Evolutionary conservation across 1,140 invertebrate species (phyloP).

Genomic region (Diuraphis noxia): DNA sequence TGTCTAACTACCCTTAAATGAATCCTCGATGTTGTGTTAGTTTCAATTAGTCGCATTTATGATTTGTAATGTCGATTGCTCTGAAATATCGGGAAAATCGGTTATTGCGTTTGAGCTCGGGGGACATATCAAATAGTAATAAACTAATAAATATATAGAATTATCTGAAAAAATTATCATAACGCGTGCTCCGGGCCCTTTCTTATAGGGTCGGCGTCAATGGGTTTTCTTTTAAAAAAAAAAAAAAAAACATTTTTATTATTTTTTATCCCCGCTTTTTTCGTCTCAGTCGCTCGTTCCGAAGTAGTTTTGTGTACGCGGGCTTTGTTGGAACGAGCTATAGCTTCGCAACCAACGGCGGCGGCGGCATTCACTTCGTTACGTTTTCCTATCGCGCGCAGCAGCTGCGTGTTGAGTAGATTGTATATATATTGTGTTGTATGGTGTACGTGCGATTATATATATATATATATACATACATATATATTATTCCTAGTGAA

Average conservation of each 20-base stretch:
- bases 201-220: background rate
- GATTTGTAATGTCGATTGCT: background rate
- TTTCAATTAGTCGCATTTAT: background rate
- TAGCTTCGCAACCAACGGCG: slow-evolving; percentile 33
- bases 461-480: slow-evolving; percentile 29
- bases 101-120: background rate
- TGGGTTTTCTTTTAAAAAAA: slow-evolving; percentile 12
- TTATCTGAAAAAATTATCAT: background rate
- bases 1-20: background rate
- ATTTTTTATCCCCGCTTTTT: background rate
- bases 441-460: slow-evolving; percentile 10
- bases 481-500: slow-evolving; percentile 31
- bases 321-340: slow-evolving; percentile 45
- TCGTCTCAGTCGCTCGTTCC: background rate
- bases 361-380: slow-evolving; percentile 49
- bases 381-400: slow-evolving; percentile 39
- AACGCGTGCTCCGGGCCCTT: background rate
- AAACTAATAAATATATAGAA: slow-evolving; percentile 1
- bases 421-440: slow-evolving; percentile 48
- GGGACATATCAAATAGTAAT: background rate
- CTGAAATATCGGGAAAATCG: background rate
- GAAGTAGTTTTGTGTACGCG: background rate
- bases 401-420: slow-evolving; percentile 49
- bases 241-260: background rate
- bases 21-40: background rate